Evolutionary conservation across 2,113 vertebrate species (phyloP).

Genomic region (Corythornis madagascariensis): DNA sequence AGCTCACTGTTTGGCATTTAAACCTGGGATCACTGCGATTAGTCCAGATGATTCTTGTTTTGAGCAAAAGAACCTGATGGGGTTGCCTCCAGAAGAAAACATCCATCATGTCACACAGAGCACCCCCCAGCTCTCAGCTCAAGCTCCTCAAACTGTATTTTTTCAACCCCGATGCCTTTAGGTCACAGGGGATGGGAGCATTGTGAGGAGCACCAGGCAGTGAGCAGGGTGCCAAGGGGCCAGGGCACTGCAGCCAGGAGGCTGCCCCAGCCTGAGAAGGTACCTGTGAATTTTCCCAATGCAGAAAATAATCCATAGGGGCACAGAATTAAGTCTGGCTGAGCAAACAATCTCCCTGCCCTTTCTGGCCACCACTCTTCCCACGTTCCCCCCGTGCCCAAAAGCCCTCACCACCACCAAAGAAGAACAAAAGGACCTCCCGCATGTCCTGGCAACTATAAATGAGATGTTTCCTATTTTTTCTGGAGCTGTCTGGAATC

Average conservation of each 20-base stretch:
- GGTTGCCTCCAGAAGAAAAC: not conserved
- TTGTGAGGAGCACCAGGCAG: not conserved
- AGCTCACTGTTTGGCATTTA: not conserved
- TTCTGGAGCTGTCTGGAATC: not conserved
- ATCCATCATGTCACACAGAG: fast-evolving
- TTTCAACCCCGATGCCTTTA: not conserved
- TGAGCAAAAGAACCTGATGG: too few species aligned
- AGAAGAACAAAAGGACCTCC: not conserved
- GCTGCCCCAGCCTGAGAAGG: not conserved
- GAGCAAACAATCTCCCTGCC: not conserved
- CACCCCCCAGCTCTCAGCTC: not conserved
- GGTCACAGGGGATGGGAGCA: not conserved
- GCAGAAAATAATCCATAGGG: not conserved
- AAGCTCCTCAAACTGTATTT: not conserved
- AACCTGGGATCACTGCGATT: not conserved
- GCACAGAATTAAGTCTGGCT: not conserved
- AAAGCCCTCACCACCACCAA: not conserved
- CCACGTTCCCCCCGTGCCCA: not conserved
- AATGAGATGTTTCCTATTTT: not conserved
- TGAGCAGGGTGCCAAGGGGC: not conserved
- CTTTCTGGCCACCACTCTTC: not conserved
- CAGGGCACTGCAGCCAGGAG: not conserved
- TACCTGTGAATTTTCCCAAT: fast-evolving
- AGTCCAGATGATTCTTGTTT: fast-evolving
- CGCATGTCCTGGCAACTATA: not conserved